Base-by-base conservation (phyloP, 1,140 invertebrate genomes). In the Euura saliciscinereae region DNA sequence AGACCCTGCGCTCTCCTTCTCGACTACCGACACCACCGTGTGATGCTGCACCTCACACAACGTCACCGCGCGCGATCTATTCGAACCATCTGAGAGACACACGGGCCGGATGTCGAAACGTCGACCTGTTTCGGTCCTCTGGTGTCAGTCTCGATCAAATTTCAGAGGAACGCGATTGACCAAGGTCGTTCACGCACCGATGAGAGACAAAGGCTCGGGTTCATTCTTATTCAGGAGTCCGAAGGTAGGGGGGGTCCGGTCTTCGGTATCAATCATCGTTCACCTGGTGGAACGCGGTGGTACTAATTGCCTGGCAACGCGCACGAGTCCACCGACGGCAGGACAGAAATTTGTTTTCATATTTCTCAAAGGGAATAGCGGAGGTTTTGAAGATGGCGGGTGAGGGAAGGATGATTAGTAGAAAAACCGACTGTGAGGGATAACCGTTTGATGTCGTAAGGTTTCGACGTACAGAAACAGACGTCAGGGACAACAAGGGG, bases 61-160 rank as follows among this genome's bases (percentile, higher is more conserved):
- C 7, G 46, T 42, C 46, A 73, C 45, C 45, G 0, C 72, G 70
- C 71, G 45, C 65, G 45, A 13, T 66, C 45, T 66, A 0, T 69
- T 46, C 68, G 68, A 64, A 46, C 11, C 59, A 72, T 75, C 72
- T 72, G 78, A 59, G 51, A 3, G 3, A n/a, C 28, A 28, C 28
- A 28, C 28, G 13, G 3, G 51, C 3, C 51, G 46, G 46, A 51
- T 51, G 46, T 51, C 11, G 46, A 51, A 51, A 75, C 75, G 75
- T 79, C 79, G 79, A 86, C 84, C 79, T 81, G 84, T 85, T 85
- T 85, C 80, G 81, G 13, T 59, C 10, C 51, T 59, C 13, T 59
- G 51, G 51, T 59, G 51, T 80, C 80, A 75, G 83, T 86, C 84
- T 87, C 85, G 86, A 87, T 87, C 84, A 86, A 85, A 86, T 86